Percentiles rank a stretch among this genome's conserved stretches.
These are phyloP conservation scores for Panagrolaimus sp. DNA, from an alignment of 1,140 invertebrate genomes.

Conservation along the genomic window DNA sequence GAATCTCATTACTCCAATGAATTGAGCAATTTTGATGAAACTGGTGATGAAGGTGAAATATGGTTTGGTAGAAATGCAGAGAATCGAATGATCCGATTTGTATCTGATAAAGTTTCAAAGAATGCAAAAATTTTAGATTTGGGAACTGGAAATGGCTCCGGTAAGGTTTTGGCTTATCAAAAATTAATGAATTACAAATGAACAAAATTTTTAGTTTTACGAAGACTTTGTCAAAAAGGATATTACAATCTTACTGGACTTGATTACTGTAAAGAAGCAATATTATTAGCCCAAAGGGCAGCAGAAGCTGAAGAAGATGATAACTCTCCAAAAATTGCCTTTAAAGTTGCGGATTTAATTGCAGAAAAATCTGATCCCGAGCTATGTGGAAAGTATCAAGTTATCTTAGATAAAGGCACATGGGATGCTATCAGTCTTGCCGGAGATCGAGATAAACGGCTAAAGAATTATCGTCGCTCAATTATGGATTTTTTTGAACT, in stretches of 20 bases:
- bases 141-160: constrained; percentile 84
- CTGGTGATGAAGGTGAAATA: constrained; percentile 81
- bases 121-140: constrained; percentile 44
- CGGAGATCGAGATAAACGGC: constrained; percentile 63
- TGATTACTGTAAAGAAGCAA: constrained; percentile 76
- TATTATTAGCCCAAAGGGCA: constrained; percentile 71
- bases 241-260: constrained; percentile 73
- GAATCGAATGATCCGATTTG: constrained; percentile 66
- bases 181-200: constrained; percentile 17
- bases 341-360: constrained; percentile 66
- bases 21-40: constrained; percentile 73
- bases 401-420: constrained; percentile 82
- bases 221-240: constrained; percentile 65
- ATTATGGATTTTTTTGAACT: constrained; percentile 24
- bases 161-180: constrained; percentile 68
- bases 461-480: constrained; percentile 29
- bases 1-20: constrained; percentile 74
- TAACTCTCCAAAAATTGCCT: constrained; percentile 47
- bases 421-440: constrained; percentile 77
- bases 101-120: constrained; percentile 18
- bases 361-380: constrained; percentile 33
- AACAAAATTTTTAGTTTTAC: constrained; percentile 21
- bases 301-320: constrained; percentile 61
- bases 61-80: constrained; percentile 77
- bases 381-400: constrained; percentile 29